Percentiles rank a stretch among this genome's conserved stretches.
Evolutionary conservation across 2,888 invertebrate genomes (phyloP).

Genomic region (Actias luna): DNA sequence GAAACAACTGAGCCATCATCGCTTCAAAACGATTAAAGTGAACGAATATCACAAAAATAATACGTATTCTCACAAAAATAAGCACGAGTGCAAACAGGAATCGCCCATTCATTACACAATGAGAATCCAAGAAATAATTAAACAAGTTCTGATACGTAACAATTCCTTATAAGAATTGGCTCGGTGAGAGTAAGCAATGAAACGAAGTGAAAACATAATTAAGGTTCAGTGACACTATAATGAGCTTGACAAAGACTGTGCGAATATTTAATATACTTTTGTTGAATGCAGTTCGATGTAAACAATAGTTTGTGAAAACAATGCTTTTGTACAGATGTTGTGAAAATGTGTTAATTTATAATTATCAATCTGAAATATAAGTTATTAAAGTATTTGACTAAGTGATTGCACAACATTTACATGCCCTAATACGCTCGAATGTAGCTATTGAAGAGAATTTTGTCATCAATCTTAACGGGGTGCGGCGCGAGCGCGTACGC

Average conservation of each 20-base stretch:
- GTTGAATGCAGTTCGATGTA: slow-evolving; percentile 30
- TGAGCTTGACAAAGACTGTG: slow-evolving; percentile 49
- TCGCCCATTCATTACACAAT: not conserved
- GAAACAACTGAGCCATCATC: no score
- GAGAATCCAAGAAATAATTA: slow-evolving; percentile 3
- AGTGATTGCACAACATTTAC: slow-evolving; percentile 78
- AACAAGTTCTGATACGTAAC: not conserved
- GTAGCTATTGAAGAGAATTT: slow-evolving; percentile 50
- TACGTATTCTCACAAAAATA: not conserved
- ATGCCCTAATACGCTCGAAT: slow-evolving; percentile 78
- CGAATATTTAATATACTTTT: slow-evolving; percentile 58
- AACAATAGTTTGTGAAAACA: slow-evolving; percentile 2
- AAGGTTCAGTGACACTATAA: slow-evolving; percentile 61
- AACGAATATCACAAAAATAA: no score
- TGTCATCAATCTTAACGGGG: slow-evolving; percentile 78
- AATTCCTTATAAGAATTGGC: slow-evolving; percentile 27
- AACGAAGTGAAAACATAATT: slow-evolving; percentile 58
- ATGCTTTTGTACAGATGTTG: not conserved
- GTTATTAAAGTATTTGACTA: slow-evolving; percentile 70
- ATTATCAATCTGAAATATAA: slow-evolving; percentile 20
- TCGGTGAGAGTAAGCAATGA: slow-evolving; percentile 48
- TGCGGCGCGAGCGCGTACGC: slow-evolving; percentile 45
- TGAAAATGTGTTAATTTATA: not conserved
- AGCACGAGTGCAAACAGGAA: not conserved
- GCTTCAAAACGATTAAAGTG: no score